Evolutionary conservation across 2,888 invertebrate genomes (phyloP).

Genomic region (Microchrysa polita): DNA sequence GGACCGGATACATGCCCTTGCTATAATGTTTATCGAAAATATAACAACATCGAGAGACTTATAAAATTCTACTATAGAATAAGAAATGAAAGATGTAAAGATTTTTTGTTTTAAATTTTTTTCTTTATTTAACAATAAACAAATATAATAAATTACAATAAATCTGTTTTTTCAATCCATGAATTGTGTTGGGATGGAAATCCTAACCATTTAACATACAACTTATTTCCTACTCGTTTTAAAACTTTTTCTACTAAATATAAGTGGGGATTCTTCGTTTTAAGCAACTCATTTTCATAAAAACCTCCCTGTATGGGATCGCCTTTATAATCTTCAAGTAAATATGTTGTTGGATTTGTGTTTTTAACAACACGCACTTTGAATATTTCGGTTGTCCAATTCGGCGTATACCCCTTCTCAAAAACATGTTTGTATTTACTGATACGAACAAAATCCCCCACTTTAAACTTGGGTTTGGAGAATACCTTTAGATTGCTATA

Average conservation of each 20-base stretch:
- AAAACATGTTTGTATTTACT: conserved; percentile 52
- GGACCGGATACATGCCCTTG: conserved; percentile 24
- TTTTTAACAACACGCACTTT: conserved; percentile 52
- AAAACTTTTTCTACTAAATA: conserved; percentile 56
- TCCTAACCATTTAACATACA: conserved; percentile 55
- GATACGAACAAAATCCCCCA: conserved; percentile 53
- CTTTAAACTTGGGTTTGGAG: conserved; percentile 50
- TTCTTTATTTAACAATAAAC: background rate
- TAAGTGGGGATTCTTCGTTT: conserved; percentile 54
- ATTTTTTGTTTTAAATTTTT: conserved; percentile 17
- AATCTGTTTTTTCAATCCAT: conserved; percentile 52
- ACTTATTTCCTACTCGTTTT: conserved; percentile 50
- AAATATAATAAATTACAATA: conserved; percentile 44
- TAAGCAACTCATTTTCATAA: conserved; percentile 56
- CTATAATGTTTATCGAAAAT: conserved; percentile 14
- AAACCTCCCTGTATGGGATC: conserved; percentile 55
- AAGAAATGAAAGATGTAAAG: conserved; percentile 16
- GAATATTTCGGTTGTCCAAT: conserved; percentile 55
- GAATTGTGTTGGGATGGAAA: conserved; percentile 52
- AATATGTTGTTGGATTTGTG: conserved; percentile 53
- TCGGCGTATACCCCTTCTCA: conserved; percentile 55
- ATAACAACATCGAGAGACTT: conserved; percentile 29
- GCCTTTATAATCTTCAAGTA: conserved; percentile 52
- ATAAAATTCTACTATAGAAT: conserved; percentile 23
- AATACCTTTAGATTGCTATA: conserved; percentile 42